phyloP scores from a whole-genome alignment of 2,888 invertebrate genomes.

The Acronicta psi region DNA sequence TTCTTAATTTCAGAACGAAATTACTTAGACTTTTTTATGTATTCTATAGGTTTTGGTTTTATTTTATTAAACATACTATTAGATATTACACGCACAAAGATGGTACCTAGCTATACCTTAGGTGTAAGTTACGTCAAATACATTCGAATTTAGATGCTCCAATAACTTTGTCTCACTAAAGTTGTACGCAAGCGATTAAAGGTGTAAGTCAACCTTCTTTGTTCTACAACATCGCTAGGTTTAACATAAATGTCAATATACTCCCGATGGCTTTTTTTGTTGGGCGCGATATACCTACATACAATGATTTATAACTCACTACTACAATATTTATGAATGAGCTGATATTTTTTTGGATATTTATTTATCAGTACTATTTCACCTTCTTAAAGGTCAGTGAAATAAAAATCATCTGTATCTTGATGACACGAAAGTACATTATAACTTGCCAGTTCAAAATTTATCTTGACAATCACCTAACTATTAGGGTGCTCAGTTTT shows the following conservation, averaged over 20 bases:
- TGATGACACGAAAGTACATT: conserved; percentile 18
- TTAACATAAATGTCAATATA: conserved; percentile 29
- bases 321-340: too few relatives aligned
- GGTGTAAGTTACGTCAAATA: background rate
- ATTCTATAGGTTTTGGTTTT: too few relatives aligned
- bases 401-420: too few relatives aligned
- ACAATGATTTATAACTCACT: too few relatives aligned
- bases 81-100: conserved; percentile 22
- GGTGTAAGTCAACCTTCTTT: too few relatives aligned
- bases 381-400: too few relatives aligned
- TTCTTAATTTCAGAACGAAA: background rate
- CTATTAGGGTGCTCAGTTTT: conserved; percentile 27
- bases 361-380: too few relatives aligned
- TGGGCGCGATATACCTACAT: too few relatives aligned
- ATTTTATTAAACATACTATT: conserved; percentile 13
- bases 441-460: conserved; percentile 28
- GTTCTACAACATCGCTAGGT: too few relatives aligned
- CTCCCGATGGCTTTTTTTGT: conserved; percentile 17
- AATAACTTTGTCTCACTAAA: too few relatives aligned
- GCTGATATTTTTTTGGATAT: too few relatives aligned
- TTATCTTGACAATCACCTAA: conserved; percentile 26
- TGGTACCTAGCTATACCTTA: background rate
- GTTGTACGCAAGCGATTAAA: too few relatives aligned
- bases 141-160: background rate
- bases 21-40: background rate